Percentiles rank a stretch among this genome's conserved stretches.
Conservation (phyloP, 2,113 vertebrate genomes). For the Microcebus ravelobensis region DNA sequence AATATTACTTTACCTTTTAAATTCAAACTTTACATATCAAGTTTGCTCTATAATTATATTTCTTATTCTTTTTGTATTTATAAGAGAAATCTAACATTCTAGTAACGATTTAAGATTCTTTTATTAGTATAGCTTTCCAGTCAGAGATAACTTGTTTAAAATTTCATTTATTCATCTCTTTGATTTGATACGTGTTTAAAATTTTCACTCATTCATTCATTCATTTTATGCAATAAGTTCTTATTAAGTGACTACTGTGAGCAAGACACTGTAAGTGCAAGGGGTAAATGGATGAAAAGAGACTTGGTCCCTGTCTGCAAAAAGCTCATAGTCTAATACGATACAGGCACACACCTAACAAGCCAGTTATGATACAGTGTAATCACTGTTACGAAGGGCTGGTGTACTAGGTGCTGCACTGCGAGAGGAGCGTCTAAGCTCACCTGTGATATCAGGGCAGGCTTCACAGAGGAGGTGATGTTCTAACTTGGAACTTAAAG, state of each 20-base stretch:
- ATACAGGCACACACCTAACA: background rate
- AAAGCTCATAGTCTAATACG: background rate
- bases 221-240: background rate
- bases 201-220: background rate
- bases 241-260: background rate
- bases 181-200: background rate
- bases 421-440: background rate
- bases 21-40: background rate
- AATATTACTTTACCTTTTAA: slow-evolving; percentile 27
- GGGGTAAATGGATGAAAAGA: background rate
- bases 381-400: background rate
- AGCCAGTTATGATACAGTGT: background rate
- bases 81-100: slow-evolving; percentile 39
- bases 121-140: background rate
- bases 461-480: background rate
- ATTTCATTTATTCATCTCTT: slow-evolving; percentile 19
- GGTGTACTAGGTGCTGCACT: background rate
- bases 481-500: background rate
- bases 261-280: background rate
- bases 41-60: slow-evolving; percentile 34
- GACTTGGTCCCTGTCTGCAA: background rate
- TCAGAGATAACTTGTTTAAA: background rate
- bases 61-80: slow-evolving; percentile 42
- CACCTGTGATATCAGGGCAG: background rate
- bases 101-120: slow-evolving; percentile 21